Evolutionary conservation across 2,888 invertebrate genomes (phyloP), one percentile per base, ranked within the genome.

Genomic region (Drosophila seclusa): DNA sequence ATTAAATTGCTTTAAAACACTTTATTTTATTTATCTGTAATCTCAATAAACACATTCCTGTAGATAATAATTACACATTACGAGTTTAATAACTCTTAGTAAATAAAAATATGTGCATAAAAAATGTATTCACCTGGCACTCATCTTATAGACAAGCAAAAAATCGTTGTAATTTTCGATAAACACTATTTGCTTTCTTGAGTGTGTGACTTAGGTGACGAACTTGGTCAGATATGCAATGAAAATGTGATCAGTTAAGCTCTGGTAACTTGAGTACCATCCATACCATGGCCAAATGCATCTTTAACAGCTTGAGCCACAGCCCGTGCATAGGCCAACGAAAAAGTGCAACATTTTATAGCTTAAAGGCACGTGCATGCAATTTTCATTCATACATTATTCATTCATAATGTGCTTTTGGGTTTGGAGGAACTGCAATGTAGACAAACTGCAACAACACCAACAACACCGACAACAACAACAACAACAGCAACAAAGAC

Each of bases 381-480:
- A 91, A 91, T 90, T 91, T 90, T 90, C 90, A 88, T 91, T 90
- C 90, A 90, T 90, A 87, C 90, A 91, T 90, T 91, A 90, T 90
- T 90, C 90, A 90, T 90, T 90, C 91, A 91, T 87, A 90, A 83
- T 89, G 85, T 80, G 74, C 87, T 70, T 70, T 74, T 75, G 55
- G 86, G 72, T 77, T 83, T 73, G 63, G 68, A 78, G 64, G 64
- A 68, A 65, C 75, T 58, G 63, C 48, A 69, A 54, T 54, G 65
- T 59, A 78, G 78, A 68, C 73, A 80, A 49, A 55, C 77, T 49
- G n/a, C 76, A 65, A 5, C 59, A 45, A 61, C 50, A n/a, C 16
- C 64, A n/a, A 18, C 72, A 50, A 18, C 73, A 42, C 10, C 58
- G 29, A 38, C 63, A 48, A 54, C 68, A 32, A 34, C 60, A 54